Conservation (phyloP, 1,140 invertebrate species). For the Drosophila baimaii region DNA sequence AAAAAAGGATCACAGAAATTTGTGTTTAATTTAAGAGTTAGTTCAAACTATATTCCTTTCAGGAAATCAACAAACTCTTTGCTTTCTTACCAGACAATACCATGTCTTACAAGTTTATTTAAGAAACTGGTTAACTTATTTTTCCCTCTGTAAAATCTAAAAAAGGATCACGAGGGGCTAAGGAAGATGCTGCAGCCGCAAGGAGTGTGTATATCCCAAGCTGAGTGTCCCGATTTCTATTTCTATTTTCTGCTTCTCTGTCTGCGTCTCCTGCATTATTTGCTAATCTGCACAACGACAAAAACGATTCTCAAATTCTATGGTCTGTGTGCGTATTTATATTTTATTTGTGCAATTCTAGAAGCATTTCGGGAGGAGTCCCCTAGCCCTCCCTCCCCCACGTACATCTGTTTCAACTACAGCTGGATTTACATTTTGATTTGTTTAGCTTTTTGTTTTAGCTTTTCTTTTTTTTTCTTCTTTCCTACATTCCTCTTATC, state of each 20-base stretch:
- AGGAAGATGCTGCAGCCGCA: slow-evolving; percentile 22
- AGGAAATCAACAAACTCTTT: no score
- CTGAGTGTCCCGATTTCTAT: slow-evolving; percentile 14
- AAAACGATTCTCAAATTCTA: slow-evolving; percentile 58
- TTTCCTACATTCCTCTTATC: slow-evolving; percentile 3
- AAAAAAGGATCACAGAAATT: not conserved
- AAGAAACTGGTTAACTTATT: no score
- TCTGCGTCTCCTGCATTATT: slow-evolving; percentile 52
- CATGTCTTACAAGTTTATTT: no score
- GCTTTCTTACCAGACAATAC: no score
- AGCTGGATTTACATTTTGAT: slow-evolving; percentile 54
- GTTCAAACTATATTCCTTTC: no score
- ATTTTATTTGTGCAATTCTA: slow-evolving; percentile 55
- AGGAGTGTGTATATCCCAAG: slow-evolving; percentile 16
- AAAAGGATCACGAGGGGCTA: slow-evolving; percentile 2
- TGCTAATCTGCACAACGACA: slow-evolving; percentile 50
- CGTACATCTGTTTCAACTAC: not conserved
- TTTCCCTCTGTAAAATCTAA: slow-evolving; percentile 8
- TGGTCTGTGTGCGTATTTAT: slow-evolving; percentile 55
- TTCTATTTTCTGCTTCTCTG: slow-evolving; percentile 39
- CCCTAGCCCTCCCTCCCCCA: not conserved
- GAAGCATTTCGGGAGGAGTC: slow-evolving; percentile 30
- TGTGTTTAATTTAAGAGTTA: no score
- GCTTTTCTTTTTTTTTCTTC: no score
- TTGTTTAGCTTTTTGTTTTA: slow-evolving; percentile 47